Evolutionary conservation across 2,888 invertebrate genomes (phyloP).

Genomic region (Tupiocoris notatus): DNA sequence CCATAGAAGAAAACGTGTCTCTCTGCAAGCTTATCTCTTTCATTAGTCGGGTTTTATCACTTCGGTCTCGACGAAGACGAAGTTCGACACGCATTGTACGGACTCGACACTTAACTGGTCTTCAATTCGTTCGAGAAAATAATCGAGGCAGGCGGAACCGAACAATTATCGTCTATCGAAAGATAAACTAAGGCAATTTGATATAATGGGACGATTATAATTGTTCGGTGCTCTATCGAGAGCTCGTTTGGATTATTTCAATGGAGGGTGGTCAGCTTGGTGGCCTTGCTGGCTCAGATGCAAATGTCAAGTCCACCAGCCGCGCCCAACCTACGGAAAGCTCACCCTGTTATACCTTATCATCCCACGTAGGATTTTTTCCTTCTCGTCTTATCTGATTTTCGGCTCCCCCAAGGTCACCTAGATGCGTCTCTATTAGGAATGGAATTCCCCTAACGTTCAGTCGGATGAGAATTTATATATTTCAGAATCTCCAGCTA

Average conservation of each 20-base stretch:
- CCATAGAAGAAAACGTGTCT: no score
- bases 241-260: neutral
- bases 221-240: conserved; percentile 27
- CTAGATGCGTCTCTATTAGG: neutral
- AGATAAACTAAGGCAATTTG: conserved; percentile 10
- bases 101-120: neutral
- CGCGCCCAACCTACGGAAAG: conserved; percentile 33
- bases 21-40: no score
- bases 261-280: conserved; percentile 24
- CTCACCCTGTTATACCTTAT: conserved; percentile 32
- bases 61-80: no score
- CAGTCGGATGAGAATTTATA: no score
- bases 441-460: neutral
- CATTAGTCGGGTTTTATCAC: no score
- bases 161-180: neutral
- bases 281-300: conserved; percentile 31
- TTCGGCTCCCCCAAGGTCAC: neutral
- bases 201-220: conserved; percentile 23
- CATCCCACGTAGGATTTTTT: conserved; percentile 28
- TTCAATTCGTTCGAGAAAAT: neutral
- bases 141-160: neutral
- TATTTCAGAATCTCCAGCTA: no score
- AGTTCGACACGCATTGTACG: no score
- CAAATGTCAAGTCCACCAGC: conserved; percentile 40
- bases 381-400: neutral